These are phyloP conservation scores for Neria commutata DNA, from an alignment of 2,888 invertebrate species.

Conservation along the genomic window DNA sequence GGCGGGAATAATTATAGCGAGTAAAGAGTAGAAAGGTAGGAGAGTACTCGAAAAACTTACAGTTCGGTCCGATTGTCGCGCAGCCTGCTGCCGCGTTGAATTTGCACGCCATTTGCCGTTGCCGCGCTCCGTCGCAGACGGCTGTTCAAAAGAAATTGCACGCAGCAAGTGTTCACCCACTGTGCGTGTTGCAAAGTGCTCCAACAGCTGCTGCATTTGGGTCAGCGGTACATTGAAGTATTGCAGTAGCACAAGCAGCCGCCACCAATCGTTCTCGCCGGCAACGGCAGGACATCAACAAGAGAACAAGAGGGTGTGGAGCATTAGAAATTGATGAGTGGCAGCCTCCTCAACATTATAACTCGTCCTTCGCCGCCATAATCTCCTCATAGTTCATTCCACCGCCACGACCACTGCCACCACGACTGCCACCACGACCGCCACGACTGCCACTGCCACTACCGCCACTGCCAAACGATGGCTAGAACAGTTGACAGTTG, in stretches of 20 bases:
- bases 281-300: too few relatives aligned
- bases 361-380: too few relatives aligned
- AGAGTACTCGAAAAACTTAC: neutral
- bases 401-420: too few relatives aligned
- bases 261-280: constrained; percentile 71
- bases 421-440: too few relatives aligned
- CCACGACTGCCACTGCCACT: too few relatives aligned
- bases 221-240: constrained; percentile 72
- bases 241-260: constrained; percentile 72
- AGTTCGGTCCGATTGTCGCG: constrained; percentile 28
- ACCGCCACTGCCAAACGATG: too few relatives aligned
- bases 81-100: constrained; percentile 32
- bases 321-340: too few relatives aligned
- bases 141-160: constrained; percentile 50
- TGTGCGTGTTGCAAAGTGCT: constrained; percentile 42
- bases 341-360: too few relatives aligned
- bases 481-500: too few relatives aligned
- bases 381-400: too few relatives aligned
- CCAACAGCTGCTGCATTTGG: constrained; percentile 44
- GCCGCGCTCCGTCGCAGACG: constrained; percentile 22
- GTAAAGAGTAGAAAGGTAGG: neutral
- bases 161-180: constrained; percentile 56
- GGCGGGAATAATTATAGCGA: constrained; percentile 12
- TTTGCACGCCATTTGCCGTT: constrained; percentile 35
- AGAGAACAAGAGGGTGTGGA: too few relatives aligned